These are phyloP conservation scores for Oncorhynchus nerka DNA, from an alignment of 2,113 vertebrate species.

Conservation along the genomic window DNA sequence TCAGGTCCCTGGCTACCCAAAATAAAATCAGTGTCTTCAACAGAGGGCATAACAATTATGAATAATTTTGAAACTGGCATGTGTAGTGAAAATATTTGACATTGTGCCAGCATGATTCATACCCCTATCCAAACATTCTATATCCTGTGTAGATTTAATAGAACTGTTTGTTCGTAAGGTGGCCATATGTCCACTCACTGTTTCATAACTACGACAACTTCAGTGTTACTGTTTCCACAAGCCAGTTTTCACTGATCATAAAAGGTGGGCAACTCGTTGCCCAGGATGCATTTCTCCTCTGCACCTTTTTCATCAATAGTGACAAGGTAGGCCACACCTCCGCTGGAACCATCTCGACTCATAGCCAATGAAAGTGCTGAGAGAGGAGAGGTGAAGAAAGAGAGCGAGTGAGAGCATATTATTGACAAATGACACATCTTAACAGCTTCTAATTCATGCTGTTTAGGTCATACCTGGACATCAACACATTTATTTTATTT, in stretches of 20 bases:
- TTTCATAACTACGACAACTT: no score
- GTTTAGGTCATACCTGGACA: background rate
- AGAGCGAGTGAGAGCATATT: background rate
- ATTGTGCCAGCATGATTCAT: background rate
- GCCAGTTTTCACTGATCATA: constrained; percentile 69
- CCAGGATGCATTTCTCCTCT: constrained; percentile 79
- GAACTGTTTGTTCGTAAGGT: no score
- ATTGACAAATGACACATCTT: background rate
- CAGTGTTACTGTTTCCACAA: background rate
- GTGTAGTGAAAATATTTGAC: no score
- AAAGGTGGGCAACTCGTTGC: constrained; percentile 80
- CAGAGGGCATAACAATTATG: no score
- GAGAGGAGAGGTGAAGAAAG: constrained; percentile 10
- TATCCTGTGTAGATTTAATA: background rate
- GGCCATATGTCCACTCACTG: no score
- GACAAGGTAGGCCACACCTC: constrained; percentile 81
- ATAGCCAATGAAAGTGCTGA: constrained; percentile 84
- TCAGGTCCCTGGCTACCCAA: no score
- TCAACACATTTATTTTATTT: background rate
- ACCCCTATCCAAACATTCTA: background rate
- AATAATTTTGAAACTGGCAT: no score
- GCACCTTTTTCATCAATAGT: constrained; percentile 77
- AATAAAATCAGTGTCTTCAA: no score
- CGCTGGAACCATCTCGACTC: constrained; percentile 83
- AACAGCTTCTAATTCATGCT: background rate